Conservation (phyloP, 2,797 vertebrate species). For the Chelon labrosus region DNA sequence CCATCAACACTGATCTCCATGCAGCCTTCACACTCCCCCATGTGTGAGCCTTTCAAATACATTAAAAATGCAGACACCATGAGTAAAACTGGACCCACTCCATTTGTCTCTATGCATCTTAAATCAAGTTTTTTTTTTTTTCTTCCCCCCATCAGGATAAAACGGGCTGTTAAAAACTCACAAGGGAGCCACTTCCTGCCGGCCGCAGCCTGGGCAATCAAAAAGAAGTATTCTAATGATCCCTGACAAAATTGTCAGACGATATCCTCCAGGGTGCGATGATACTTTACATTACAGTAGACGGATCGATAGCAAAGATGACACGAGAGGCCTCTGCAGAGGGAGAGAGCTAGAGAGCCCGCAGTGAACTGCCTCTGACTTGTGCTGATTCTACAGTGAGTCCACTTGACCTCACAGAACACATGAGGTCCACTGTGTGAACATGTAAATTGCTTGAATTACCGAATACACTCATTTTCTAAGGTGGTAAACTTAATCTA, state of each 20-base stretch:
- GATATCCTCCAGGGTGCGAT: slow-evolving; percentile 84
- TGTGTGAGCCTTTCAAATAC: slow-evolving; percentile 43
- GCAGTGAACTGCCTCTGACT: slow-evolving; percentile 33
- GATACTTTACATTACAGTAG: slow-evolving; percentile 84
- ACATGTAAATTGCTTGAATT: slow-evolving; percentile 14
- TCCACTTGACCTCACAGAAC: slow-evolving; percentile 48
- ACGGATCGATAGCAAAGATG: slow-evolving; percentile 80
- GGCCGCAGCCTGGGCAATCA: slow-evolving; percentile 68
- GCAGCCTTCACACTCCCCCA: slow-evolving; percentile 28
- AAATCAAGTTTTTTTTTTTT: slow-evolving; percentile 57
- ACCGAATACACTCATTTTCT: not conserved
- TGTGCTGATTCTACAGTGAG: slow-evolving; percentile 39
- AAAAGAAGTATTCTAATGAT: slow-evolving; percentile 83
- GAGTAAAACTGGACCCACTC: slow-evolving; percentile 43
- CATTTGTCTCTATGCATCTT: slow-evolving; percentile 64
- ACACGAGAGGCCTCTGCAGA: slow-evolving; percentile 67
- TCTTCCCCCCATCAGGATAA: slow-evolving; percentile 34
- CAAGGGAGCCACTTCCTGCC: slow-evolving; percentile 63
- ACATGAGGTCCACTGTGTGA: not conserved
- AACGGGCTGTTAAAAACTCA: slow-evolving; percentile 65
- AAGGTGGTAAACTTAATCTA: not conserved
- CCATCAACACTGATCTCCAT: slow-evolving; percentile 11
- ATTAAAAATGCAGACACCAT: slow-evolving; percentile 33
- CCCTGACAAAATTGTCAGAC: slow-evolving; percentile 82
- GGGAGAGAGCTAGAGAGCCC: slow-evolving; percentile 39